Evolutionary conservation across 2,113 vertebrate genomes (phyloP), one percentile per base, ranked within the genome.

Genomic region (Columbina picui): DNA sequence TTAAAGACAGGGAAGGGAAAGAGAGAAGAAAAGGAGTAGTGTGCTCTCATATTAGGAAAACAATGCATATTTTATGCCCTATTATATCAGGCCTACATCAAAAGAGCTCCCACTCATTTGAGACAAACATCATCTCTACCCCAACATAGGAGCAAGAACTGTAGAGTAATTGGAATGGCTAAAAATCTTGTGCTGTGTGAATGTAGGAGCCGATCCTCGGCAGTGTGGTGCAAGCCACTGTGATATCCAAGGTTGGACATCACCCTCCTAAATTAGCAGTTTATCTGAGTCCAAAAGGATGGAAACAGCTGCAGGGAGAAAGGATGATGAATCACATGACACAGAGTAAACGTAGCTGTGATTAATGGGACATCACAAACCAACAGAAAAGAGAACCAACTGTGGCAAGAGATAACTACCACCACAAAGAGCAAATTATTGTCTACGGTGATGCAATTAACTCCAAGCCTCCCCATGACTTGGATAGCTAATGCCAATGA

Each of bases 291-390:
- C 93, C 92, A 95, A 87, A 98, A 98, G 97, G 97, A 97, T 92
- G 69, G 94, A 97, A 97, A 94, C 91, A 91, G 86, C 96, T 97
- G 95, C 2, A 0, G 87, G 95, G 93, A 96, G 92, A 96, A 95
- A 97, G 96, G 89, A 98, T 98, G 99, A 99, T 99, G 98, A 98
- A 99, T 99, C 95, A 98, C 98, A 98, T 97, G 97, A 98, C 98
- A 98, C 96, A 95, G 96, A 97, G 96, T 96, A 97, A 98, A 98
- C 98, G 98, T 97, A 97, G 97, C 97, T 98, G 97, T 99, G 99
- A 99, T 99, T 99, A 99, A 99, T 99, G 98, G 98, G 96, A 93
- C 96, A 98, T 97, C 98, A 97, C 97, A 98, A 91, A 95, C 97
- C 98, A 97, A 96, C 96, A 97, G 95, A 96, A 98, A 98, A 98